phyloP scores from a whole-genome alignment of 1,140 invertebrate species.

The Cardiocondyla obscurior region DNA sequence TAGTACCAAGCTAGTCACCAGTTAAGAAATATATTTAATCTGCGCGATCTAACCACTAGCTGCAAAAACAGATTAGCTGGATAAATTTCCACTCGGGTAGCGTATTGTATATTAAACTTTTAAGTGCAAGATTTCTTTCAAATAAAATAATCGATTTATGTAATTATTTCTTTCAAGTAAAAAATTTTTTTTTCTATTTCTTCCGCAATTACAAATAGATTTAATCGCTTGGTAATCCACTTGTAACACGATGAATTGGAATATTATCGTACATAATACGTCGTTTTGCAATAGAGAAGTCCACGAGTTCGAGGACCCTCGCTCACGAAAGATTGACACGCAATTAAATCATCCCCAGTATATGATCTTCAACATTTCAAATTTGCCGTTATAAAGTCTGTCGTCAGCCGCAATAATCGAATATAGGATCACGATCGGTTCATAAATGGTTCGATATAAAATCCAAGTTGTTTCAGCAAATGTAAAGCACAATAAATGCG shows the following conservation, averaged over 20 bases:
- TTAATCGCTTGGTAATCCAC: neutral
- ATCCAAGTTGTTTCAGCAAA: neutral
- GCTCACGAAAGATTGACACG: slow-evolving; percentile 30
- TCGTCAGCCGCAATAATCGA: neutral
- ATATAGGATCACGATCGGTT: neutral
- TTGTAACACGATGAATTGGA: slow-evolving; percentile 5
- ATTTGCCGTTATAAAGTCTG: neutral
- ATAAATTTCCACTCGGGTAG: too few relatives aligned
- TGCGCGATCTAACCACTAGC: too few relatives aligned
- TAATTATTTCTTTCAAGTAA: too few relatives aligned
- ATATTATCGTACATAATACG: neutral
- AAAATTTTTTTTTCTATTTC: neutral
- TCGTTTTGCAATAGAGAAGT: neutral
- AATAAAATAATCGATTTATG: too few relatives aligned
- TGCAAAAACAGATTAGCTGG: too few relatives aligned
- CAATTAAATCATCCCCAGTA: slow-evolving; percentile 32
- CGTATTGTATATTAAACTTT: neutral
- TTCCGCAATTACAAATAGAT: neutral
- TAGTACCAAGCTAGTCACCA: too few relatives aligned
- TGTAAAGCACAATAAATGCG: neutral
- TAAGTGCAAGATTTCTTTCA: too few relatives aligned
- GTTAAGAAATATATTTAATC: too few relatives aligned
- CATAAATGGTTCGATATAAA: neutral
- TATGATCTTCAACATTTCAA: neutral
- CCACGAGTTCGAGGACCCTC: slow-evolving; percentile 8